Evolutionary conservation across 1,140 invertebrate genomes (phyloP).

Genomic region (Rhynchophorus ferrugineus): DNA sequence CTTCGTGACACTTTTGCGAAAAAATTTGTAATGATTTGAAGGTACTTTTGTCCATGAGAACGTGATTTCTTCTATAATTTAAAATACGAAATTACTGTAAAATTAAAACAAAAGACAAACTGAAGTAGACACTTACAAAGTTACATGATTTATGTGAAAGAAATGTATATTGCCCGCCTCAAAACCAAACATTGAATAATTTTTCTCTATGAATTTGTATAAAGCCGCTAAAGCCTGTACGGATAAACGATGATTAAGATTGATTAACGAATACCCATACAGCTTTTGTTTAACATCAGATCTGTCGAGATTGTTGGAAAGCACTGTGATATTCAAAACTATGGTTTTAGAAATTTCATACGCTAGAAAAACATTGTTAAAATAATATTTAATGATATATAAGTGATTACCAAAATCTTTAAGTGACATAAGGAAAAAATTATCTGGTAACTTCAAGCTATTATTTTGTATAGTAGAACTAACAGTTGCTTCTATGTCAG

Average conservation of each 20-base stretch:
- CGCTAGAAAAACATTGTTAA: constrained; percentile 37
- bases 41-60: constrained; percentile 64
- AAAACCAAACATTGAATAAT: constrained; percentile 55
- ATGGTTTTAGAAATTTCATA: constrained; percentile 55
- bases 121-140: constrained; percentile 49
- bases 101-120: neutral
- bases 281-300: constrained; percentile 51
- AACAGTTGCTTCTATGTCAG: constrained; percentile 26
- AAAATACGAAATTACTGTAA: constrained; percentile 3
- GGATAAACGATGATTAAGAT: constrained; percentile 57
- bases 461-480: no score
- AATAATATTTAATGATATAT: neutral
- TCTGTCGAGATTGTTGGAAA: constrained; percentile 49
- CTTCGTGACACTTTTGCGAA: constrained; percentile 62
- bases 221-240: constrained; percentile 66
- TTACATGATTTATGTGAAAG: constrained; percentile 52
- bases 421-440: constrained; percentile 47
- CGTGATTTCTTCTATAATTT: constrained; percentile 53
- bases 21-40: constrained; percentile 71
- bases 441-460: constrained; percentile 34
- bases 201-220: constrained; percentile 64
- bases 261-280: constrained; percentile 60
- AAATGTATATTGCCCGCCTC: constrained; percentile 47
- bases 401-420: constrained; percentile 54
- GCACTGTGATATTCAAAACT: constrained; percentile 52